A percentile compares a stretch with the other conserved stretches of the same genome.
phyloP scores from a whole-genome alignment of 2,888 invertebrate genomes.

The Dasysyrphus tricinctus region DNA sequence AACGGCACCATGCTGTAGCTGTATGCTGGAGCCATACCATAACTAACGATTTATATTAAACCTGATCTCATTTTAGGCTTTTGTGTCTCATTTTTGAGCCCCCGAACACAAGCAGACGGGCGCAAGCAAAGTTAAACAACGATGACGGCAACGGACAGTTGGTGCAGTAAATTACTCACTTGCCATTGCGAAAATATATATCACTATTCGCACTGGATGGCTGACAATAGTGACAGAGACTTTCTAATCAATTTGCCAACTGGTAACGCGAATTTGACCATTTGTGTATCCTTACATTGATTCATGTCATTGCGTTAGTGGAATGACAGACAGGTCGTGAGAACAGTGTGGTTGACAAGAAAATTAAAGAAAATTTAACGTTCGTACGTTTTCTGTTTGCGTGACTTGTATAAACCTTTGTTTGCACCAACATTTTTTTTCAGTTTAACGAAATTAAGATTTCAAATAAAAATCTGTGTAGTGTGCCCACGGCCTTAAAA shows the following conservation, averaged over 20 bases:
- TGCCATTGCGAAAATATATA: conserved; percentile 58
- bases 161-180: conserved; percentile 66
- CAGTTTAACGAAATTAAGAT: too few species aligned
- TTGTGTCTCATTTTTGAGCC: conserved; percentile 53
- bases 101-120: not conserved
- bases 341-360: conserved; percentile 36
- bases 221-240: conserved; percentile 51
- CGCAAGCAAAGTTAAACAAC: conserved; percentile 6
- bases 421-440: too few species aligned
- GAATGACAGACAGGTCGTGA: conserved; percentile 19
- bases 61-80: conserved; percentile 60
- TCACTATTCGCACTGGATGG: conserved; percentile 3
- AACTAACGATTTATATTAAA: conserved; percentile 50
- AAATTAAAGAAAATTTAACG: too few species aligned
- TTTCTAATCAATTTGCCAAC: conserved; percentile 75
- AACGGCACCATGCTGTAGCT: not conserved
- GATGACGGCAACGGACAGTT: conserved; percentile 21
- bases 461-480: too few species aligned
- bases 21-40: not conserved
- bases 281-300: conserved; percentile 71
- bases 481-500: too few species aligned
- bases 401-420: not conserved
- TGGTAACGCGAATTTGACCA: conserved; percentile 70
- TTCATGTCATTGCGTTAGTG: conserved; percentile 51
- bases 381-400: not conserved